Percentiles rank a stretch among this genome's conserved stretches.
These are phyloP conservation scores for Pristionchus fissidentatus DNA, from an alignment of 2,888 invertebrate genomes.

Conservation along the genomic window DNA sequence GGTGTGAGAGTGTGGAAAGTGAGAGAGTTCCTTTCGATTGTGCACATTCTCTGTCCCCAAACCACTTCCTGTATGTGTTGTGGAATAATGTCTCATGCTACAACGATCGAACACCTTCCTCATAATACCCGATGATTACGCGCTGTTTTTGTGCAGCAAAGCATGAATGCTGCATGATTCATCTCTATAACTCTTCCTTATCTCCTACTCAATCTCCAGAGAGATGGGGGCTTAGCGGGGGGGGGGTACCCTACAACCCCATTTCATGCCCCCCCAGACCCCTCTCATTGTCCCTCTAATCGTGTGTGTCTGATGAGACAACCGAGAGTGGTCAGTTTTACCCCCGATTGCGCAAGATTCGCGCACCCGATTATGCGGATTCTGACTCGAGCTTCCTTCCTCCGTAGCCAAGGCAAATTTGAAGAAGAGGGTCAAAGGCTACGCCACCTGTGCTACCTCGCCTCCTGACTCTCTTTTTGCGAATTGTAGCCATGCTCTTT, in stretches of 20 bases:
- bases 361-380: neutral
- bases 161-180: too few relatives aligned
- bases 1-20: too few relatives aligned
- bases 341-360: slow-evolving; percentile 32
- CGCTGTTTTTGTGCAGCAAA: too few relatives aligned
- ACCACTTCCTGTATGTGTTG: too few relatives aligned
- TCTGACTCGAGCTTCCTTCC: too few relatives aligned
- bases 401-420: neutral
- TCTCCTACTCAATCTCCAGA: neutral
- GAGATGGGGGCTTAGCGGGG: slow-evolving; percentile 3
- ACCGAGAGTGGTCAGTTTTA: slow-evolving; percentile 22
- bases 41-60: too few relatives aligned
- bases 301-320: slow-evolving; percentile 23
- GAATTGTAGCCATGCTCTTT: neutral
- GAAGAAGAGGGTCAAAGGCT: neutral
- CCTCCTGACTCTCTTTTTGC: neutral
- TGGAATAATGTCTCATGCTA: too few relatives aligned
- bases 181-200: too few relatives aligned
- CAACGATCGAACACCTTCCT: too few relatives aligned
- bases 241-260: neutral
- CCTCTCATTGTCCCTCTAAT: neutral
- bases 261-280: slow-evolving; percentile 28
- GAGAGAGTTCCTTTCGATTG: too few relatives aligned
- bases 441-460: neutral
- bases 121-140: too few relatives aligned